phyloP scores from a whole-genome alignment of 2,113 vertebrate genomes.

The Heloderma charlesbogerti region DNA sequence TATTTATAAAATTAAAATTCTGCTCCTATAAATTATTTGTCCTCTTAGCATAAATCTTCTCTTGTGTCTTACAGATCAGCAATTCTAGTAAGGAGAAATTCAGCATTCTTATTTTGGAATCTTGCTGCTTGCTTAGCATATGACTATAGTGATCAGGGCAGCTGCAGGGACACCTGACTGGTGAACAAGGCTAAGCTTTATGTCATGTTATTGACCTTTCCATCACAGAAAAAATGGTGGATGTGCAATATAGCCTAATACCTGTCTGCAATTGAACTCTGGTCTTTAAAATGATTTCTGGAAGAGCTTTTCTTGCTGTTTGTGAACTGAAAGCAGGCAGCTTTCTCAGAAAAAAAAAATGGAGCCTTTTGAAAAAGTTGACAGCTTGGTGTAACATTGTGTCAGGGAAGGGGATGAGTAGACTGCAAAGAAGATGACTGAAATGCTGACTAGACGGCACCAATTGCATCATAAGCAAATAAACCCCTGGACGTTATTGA shows the following conservation, averaged over 20 bases:
- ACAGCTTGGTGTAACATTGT: not conserved
- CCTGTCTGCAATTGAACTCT: not conserved
- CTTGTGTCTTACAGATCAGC: not conserved
- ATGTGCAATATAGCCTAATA: not conserved
- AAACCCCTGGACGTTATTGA: conserved; percentile 21
- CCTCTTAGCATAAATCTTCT: not conserved
- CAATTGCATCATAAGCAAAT: conserved; percentile 26
- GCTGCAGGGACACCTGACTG: not conserved
- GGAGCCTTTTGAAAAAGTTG: conserved; percentile 39
- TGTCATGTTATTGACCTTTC: conserved; percentile 19
- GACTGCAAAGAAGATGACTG: not conserved
- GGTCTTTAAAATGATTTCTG: conserved; percentile 3
- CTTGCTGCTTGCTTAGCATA: not conserved
- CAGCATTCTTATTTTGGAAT: not conserved
- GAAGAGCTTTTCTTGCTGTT: not conserved
- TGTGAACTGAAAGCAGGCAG: not conserved
- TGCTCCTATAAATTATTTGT: accelerated
- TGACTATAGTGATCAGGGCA: not conserved
- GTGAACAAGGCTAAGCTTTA: not conserved
- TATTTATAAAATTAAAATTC: not conserved
- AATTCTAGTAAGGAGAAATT: not conserved
- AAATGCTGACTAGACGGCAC: conserved; percentile 20
- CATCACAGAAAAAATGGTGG: conserved; percentile 6
- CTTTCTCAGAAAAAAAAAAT: conserved; percentile 3
- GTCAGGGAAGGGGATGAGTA: conserved; percentile 41